Evolutionary conservation across 2,888 invertebrate genomes (phyloP), one percentile per base, ranked within the genome.

Genomic region (Agonopterix alstromeriana): DNA sequence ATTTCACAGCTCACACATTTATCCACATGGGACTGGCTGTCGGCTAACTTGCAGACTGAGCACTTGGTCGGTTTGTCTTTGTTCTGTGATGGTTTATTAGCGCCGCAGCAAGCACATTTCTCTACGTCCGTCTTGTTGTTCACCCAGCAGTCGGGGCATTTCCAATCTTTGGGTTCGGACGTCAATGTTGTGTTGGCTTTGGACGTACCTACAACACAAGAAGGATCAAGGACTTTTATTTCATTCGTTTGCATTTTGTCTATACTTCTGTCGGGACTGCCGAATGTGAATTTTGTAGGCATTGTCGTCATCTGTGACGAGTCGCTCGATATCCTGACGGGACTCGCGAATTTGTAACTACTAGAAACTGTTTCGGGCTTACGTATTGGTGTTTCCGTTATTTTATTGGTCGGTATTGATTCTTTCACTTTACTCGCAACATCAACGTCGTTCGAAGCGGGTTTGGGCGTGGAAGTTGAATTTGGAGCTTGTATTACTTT

Each of bases 261-360:
- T 51, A 70, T 53, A 42, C 47, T 60, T 51, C 59, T 55, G 36
- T 76, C 81, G 5, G 82, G 80, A 53, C 64, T 69, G 40, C 67
- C 72, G 54, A 82, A 82, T 48, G 50, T 61, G 55, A 72, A 82
- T 51, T 42, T 42, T 11, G 63, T 66, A 42, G 66, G 62, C 43
- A 57, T 50, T 45, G 61, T 52, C 5, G 53, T 43, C 27, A 36
- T 48, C 47, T 60, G 53, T 43, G 55, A 43, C 35, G 48, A 48
- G 36, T 71, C 73, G 49, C 49, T 57, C 41, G 72, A 60, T 55
- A 80, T 54, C 57, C 53, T 66, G 14, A 73, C 65, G 38, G 84
- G 82, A 51, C 57, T 66, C 8, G 84, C 68, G 61, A 82, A 83
- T 62, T 61, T 71, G 54, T 69, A 82, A 52, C 48, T 60, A 53